Evolutionary conservation across 2,888 invertebrate species (phyloP), one percentile per base, ranked within the genome.

Genomic region (Gymnoscelis rufifasciata): DNA sequence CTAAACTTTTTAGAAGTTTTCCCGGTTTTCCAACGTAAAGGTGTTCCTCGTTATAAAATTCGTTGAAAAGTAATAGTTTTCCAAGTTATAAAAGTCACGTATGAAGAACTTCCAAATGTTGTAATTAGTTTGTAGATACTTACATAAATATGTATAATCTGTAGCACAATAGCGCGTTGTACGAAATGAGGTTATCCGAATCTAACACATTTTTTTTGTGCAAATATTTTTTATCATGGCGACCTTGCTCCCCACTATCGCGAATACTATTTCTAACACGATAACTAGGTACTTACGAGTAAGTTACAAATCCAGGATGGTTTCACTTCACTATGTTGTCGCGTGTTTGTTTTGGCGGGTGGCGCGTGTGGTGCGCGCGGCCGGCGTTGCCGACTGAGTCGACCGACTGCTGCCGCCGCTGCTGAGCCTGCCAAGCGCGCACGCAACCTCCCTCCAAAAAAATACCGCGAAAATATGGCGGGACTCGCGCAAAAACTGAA

Each of bases 211-310:
- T 81, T 83, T 31, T 82, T 87, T 81, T 75, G 83, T 83, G 84
- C 83, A 87, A 88, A 87, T 86, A 88, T 77, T 80, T 81, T 19
- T 86, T 86, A 87, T 87, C 86, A 76, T 64, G 71, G 62, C 83
- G 86, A 84, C 87, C 87, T 88, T 86, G 87, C 83, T 83, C 83
- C 82, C 78, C 74, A 80, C 78, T 84, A 86, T 86, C 86, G 73
- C 81, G 78, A 64, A 84, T 70, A 73, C 78, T 78, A 82, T 71
- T 77, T 71, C 77, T 73, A 78, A 78, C 78, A 78, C 69, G 78
- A 79, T 80, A 11, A 19, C n/a, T 19, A 23, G 35, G 7, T 26
- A 19, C 26, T 26, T 26, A 35, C 35, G 19, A 35, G 19, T 19
- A 23, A 35, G 14, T 33, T 15, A 33, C 15, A 33, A 57, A 57